These are phyloP conservation scores for Helicoverpa armigera DNA, from an alignment of 1,140 invertebrate species.

Conservation along the genomic window DNA sequence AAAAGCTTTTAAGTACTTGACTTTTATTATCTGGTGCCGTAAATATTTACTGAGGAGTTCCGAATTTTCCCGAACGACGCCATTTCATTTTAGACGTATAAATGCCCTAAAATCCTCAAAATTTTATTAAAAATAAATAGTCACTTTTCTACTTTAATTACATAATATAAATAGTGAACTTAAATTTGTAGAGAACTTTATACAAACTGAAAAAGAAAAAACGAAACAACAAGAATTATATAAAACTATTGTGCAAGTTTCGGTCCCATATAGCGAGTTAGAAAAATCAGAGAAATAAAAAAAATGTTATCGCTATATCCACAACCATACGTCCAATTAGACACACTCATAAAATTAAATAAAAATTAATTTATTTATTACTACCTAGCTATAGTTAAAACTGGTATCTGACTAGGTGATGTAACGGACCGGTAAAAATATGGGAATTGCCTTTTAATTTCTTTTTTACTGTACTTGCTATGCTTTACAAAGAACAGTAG, in stretches of 20 bases:
- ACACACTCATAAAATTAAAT: constrained; percentile 72
- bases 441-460: constrained; percentile 50
- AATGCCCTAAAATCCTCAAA: constrained; percentile 75
- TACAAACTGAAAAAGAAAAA: constrained; percentile 77
- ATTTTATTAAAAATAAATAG: constrained; percentile 80
- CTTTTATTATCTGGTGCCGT: constrained; percentile 2
- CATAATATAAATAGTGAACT: constrained; percentile 80
- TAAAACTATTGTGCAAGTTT: constrained; percentile 57
- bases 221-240: constrained; percentile 46
- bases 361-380: constrained; percentile 74
- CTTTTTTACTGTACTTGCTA: constrained; percentile 42
- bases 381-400: constrained; percentile 81
- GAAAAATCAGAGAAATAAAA: constrained; percentile 48
- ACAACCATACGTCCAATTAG: constrained; percentile 75
- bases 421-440: constrained; percentile 63
- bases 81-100: constrained; percentile 64
- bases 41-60: constrained; percentile 19
- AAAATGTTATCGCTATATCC: constrained; percentile 60
- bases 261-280: constrained; percentile 66
- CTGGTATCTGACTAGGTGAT: constrained; percentile 82
- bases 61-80: constrained; percentile 56
- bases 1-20: constrained; percentile 39
- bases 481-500: constrained; percentile 24
- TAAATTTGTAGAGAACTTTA: constrained; percentile 75
- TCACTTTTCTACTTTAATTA: constrained; percentile 78